A percentile compares a stretch with the other conserved stretches of the same genome.
These are phyloP conservation scores for Euphydryas editha DNA, from an alignment of 2,888 invertebrate genomes.

Conservation along the genomic window DNA sequence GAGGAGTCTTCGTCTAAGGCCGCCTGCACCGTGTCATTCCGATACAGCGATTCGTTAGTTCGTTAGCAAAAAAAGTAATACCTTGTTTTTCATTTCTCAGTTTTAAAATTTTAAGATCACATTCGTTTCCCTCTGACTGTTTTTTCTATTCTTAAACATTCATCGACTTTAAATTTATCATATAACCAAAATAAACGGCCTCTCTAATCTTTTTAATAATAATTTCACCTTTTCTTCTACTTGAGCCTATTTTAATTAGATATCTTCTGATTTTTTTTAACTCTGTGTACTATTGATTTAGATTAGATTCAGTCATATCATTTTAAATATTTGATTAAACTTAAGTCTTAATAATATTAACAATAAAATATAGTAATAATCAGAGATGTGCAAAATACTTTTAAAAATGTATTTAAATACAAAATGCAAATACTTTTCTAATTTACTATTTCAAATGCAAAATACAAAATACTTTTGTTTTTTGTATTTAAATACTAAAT, in stretches of 20 bases:
- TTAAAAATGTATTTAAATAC: no score
- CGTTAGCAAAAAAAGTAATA: not conserved
- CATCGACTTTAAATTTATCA: conserved; percentile 7
- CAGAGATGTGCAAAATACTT: no score
- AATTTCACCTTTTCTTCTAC: conserved; percentile 5
- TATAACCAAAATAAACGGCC: not conserved
- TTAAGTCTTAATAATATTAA: no score
- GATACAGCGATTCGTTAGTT: not conserved
- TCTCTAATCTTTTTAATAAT: conserved; percentile 3
- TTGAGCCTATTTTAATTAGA: not conserved
- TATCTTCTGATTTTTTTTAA: not conserved
- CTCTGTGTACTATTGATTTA: no score
- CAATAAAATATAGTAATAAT: no score
- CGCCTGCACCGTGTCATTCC: not conserved
- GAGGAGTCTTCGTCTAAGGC: no score
- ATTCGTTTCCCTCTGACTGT: conserved; percentile 1
- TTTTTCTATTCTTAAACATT: not conserved
- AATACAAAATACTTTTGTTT: no score
- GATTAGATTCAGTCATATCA: no score
- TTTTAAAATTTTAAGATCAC: conserved; percentile 3
- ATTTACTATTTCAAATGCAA: no score
- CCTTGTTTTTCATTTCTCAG: conserved; percentile 1
- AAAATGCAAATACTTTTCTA: no score
- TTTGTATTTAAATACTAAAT: no score
- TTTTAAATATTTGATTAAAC: no score